phyloP scores from a whole-genome alignment of 2,113 vertebrate species.

The Scalopus aquaticus region DNA sequence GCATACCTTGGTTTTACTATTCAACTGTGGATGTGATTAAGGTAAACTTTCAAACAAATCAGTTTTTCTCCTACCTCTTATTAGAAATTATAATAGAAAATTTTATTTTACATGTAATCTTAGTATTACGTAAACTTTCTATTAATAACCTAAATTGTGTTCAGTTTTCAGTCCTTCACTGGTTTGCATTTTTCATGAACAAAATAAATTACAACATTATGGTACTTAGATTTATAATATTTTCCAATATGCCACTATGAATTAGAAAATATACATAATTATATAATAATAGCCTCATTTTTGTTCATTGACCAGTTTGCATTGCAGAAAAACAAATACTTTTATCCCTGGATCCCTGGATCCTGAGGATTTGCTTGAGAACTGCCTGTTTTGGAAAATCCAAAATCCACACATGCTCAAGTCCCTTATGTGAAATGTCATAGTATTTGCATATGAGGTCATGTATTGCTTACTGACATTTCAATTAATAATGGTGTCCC shows the following conservation, averaged over 20 bases:
- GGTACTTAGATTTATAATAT: neutral
- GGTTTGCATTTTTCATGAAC: neutral
- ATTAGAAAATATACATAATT: neutral
- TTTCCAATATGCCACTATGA: neutral
- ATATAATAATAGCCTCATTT: neutral
- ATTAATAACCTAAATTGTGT: neutral
- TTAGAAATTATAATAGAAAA: neutral
- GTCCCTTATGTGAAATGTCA: neutral
- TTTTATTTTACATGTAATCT: neutral
- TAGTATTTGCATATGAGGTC: neutral
- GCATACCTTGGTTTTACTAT: slow-evolving; percentile 87
- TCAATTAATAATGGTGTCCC: neutral
- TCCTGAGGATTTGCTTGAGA: neutral
- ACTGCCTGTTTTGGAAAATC: neutral
- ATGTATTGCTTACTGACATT: too few species aligned
- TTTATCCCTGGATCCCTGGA: neutral
- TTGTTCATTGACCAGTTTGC: neutral
- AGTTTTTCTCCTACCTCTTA: neutral
- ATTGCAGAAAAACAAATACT: neutral
- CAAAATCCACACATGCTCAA: neutral
- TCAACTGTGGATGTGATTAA: slow-evolving; percentile 86
- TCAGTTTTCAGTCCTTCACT: neutral
- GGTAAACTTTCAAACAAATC: slow-evolving; percentile 77
- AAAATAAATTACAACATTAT: neutral
- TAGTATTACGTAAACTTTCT: neutral